phyloP scores from a whole-genome alignment of 1,140 invertebrate genomes.

The Chrysopa pallens region DNA sequence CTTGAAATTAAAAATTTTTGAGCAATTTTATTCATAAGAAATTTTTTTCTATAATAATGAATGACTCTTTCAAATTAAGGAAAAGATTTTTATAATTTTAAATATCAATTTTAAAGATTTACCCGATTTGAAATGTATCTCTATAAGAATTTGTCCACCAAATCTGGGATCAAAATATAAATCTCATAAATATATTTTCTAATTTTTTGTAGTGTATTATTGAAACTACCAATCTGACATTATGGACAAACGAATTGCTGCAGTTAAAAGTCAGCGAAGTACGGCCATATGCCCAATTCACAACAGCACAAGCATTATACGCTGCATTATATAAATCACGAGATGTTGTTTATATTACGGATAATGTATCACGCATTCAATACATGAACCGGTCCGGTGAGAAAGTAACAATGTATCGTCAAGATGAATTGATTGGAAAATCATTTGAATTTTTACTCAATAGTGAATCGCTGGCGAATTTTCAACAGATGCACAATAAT shows the following conservation, averaged over 20 bases:
- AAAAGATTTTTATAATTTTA: no score
- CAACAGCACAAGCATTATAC: conserved; percentile 59
- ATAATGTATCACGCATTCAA: conserved; percentile 65
- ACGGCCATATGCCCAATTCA: conserved; percentile 38
- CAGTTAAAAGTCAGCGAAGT: conserved; percentile 51
- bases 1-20: no score
- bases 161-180: no score
- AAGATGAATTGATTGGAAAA: conserved; percentile 57
- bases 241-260: conserved; percentile 53
- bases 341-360: conserved; percentile 75
- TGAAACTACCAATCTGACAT: conserved; percentile 45
- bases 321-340: conserved; percentile 66
- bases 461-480: conserved; percentile 35
- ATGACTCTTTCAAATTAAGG: neutral
- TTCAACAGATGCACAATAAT: conserved; percentile 39
- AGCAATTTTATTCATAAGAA: no score
- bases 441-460: conserved; percentile 30
- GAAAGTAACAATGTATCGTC: conserved; percentile 50
- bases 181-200: neutral
- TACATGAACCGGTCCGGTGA: conserved; percentile 67
- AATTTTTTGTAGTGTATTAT: conserved; percentile 39
- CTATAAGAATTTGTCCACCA: no score
- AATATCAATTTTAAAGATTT: no score
- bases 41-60: no score
- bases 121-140: no score